Percentiles rank a stretch among this genome's conserved stretches.
These are phyloP conservation scores for Sphaerodactylus townsendi DNA, from an alignment of 2,113 vertebrate genomes.

Conservation along the genomic window DNA sequence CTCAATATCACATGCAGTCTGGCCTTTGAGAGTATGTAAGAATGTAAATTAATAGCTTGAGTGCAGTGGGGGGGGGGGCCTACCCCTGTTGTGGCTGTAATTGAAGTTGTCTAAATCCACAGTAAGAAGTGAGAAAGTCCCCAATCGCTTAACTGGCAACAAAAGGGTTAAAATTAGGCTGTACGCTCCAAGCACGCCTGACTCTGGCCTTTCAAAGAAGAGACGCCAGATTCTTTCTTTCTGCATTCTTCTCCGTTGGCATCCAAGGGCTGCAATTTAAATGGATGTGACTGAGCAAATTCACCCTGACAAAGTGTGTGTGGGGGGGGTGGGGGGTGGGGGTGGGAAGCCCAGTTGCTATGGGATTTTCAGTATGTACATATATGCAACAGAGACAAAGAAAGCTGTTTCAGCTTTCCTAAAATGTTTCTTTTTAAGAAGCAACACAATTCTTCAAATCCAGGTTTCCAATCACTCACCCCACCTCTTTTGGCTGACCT, in stretches of 20 bases:
- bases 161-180: slow-evolving; percentile 36
- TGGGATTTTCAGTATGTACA: background rate
- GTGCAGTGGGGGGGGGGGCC: no score
- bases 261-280: background rate
- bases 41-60: background rate
- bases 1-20: no score
- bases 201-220: slow-evolving; percentile 1
- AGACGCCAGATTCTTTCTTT: slow-evolving; percentile 13
- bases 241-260: background rate
- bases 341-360: background rate
- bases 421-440: background rate
- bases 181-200: background rate
- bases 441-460: background rate
- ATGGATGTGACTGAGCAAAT: background rate
- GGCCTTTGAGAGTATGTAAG: background rate
- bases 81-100: no score
- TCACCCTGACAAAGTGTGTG: slow-evolving; percentile 18
- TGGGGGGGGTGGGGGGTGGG: no score
- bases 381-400: background rate
- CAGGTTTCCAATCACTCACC: background rate
- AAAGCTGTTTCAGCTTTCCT: background rate
- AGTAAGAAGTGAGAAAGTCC: background rate
- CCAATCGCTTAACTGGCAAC: background rate
- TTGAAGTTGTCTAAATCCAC: no score
- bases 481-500: slow-evolving; percentile 22